Base-by-base conservation (phyloP, 2,113 vertebrate genomes). In the Solenodon paradoxus region DNA sequence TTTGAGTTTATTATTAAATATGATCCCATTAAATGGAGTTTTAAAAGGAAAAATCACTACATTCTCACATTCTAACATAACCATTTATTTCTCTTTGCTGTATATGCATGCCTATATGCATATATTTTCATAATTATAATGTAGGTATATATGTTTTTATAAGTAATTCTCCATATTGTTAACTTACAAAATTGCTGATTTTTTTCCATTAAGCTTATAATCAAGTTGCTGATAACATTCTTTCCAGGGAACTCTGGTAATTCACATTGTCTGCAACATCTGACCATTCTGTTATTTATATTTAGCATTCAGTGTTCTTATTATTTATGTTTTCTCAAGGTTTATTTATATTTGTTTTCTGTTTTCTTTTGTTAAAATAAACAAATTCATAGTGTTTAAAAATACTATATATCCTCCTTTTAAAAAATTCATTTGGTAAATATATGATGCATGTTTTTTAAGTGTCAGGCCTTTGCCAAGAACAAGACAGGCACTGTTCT, bases 21-120 rank as follows among this genome's bases (percentile, higher is more conserved):
- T 28, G 12, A 53, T 92, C 81, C 85, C 19, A 45, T 47, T 74
- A 10, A 90, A 92, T 3, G 42, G 40, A 63, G 4, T 61, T 95
- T 96, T 95, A 78, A 91, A 92, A 95, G 61, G 30, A 45, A 83
- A 84, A 57, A 85, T 83, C 28, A 35, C 42, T 74, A 5, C 16
- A 28, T 78, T 88, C 15, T 96, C 38, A 92, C 8, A 55, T 32
- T 8, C 38, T 78, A 55, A 42, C 64, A 32, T 80, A 90, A 90
- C 80, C 16, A 42, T 71, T 79, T 93, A 24, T 68, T 78, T 81
- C 4, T 84, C 5, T 94, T 0, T 81, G 32, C 9, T 85, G 1
- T 59, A 35, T 88, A 5, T 55, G 17, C 6, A 13, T 84, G n/a
- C 13, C 55, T 71, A 51, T 77, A 3, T 87, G 24, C 11, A 55